Evolutionary conservation across 2,113 vertebrate species (phyloP).

Genomic region (Aviceda subcristata): DNA sequence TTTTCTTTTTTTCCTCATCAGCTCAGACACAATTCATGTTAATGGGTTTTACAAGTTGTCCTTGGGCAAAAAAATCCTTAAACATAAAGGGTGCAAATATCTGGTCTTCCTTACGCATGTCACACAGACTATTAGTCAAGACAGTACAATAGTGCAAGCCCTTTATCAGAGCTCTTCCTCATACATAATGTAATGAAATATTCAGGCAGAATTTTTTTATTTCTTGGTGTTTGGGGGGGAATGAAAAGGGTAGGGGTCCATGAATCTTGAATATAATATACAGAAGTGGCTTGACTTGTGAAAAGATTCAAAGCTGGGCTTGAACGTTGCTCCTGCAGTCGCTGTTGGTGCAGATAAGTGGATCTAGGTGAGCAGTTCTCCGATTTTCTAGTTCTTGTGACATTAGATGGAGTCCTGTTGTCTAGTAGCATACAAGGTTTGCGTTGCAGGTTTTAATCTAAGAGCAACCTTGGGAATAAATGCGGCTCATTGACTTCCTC

Average conservation of each 20-base stretch:
- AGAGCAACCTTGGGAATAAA: neutral
- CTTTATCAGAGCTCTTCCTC: neutral
- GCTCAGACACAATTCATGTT: conserved; percentile 46
- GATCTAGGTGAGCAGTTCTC: neutral
- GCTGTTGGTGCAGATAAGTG: neutral
- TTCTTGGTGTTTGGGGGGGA: neutral
- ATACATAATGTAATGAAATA: neutral
- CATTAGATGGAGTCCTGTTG: neutral
- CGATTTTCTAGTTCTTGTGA: neutral
- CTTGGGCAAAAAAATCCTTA: conserved; percentile 19
- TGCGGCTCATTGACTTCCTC: neutral
- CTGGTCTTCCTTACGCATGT: conserved; percentile 19
- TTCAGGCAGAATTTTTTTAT: neutral
- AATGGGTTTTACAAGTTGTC: conserved; percentile 47
- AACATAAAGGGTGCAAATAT: conserved; percentile 23
- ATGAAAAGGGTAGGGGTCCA: neutral
- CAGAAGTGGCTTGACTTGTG: neutral
- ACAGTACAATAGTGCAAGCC: neutral
- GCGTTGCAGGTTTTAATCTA: neutral
- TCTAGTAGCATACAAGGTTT: neutral
- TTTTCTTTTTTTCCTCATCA: conserved; percentile 37
- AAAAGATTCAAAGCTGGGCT: neutral
- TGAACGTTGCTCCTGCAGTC: neutral
- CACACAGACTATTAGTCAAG: conserved; percentile 6
- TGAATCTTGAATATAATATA: neutral